phyloP scores from a whole-genome alignment of 2,113 vertebrate species.

The Cephalopterus ornatus region DNA sequence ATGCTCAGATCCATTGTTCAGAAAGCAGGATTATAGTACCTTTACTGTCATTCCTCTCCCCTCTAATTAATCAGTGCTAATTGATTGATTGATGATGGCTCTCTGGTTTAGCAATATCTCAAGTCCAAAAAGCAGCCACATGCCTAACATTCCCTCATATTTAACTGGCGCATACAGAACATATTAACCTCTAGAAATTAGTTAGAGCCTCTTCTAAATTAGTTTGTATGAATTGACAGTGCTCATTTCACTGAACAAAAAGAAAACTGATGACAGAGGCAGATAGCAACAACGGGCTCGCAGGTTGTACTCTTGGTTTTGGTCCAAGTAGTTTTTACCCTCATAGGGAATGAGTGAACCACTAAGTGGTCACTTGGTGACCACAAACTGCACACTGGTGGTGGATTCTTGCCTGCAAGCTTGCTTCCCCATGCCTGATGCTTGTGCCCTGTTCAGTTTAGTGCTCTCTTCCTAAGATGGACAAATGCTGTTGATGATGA shows the following conservation, averaged over 20 bases:
- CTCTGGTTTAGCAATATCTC: not conserved
- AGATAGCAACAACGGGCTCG: not conserved
- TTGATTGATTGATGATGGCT: not conserved
- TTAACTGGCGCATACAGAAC: not conserved
- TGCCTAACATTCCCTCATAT: not conserved
- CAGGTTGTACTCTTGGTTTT: not conserved
- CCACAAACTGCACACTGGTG: not conserved
- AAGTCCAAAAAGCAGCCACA: not conserved
- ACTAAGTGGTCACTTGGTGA: not conserved
- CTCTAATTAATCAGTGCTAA: slow-evolving; percentile 29
- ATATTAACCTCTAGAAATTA: not conserved
- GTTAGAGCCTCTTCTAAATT: not conserved
- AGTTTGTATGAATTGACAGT: not conserved
- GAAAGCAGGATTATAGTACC: not conserved
- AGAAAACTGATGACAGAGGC: not conserved
- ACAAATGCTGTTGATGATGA: not conserved
- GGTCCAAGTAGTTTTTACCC: not conserved
- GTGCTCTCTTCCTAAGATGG: not conserved
- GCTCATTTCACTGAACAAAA: not conserved
- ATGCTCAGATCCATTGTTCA: not conserved
- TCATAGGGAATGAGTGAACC: not conserved
- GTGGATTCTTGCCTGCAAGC: not conserved
- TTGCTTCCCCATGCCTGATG: not conserved
- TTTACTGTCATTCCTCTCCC: not conserved
- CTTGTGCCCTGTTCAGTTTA: not conserved